Percentiles rank a stretch among this genome's conserved stretches.
Conservation (phyloP, 2,888 invertebrate genomes). For the Lobophora halterata region DNA sequence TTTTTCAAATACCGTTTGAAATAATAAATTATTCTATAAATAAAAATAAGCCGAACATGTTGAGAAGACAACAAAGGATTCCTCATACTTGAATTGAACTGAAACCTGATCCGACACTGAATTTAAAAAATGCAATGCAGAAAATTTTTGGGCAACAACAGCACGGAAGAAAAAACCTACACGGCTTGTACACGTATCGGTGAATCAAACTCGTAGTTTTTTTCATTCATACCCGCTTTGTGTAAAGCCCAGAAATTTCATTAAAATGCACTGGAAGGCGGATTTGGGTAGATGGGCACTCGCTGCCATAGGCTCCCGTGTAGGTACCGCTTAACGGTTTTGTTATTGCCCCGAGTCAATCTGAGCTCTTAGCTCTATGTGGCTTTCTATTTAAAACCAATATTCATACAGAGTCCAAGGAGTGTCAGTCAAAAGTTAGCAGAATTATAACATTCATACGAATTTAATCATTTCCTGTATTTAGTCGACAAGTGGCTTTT, state of each 20-base stretch:
- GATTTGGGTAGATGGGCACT: conserved; percentile 8
- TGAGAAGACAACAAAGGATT: conserved; percentile 18
- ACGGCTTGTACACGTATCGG: conserved; percentile 39
- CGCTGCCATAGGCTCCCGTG: conserved; percentile 28
- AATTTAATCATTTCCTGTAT: conserved; percentile 65
- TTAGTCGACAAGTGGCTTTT: conserved; percentile 62
- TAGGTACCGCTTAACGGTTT: conserved; percentile 34
- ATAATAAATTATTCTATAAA: too few relatives aligned
- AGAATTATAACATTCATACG: conserved; percentile 54
- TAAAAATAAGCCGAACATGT: too few relatives aligned
- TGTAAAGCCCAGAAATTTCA: conserved; percentile 70
- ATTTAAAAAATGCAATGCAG: conserved; percentile 31
- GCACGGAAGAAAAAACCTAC: conserved; percentile 31
- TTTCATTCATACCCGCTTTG: conserved; percentile 63
- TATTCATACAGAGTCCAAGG: not conserved
- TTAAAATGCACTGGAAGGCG: conserved; percentile 54
- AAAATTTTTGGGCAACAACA: conserved; percentile 35
- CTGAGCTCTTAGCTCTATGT: not conserved
- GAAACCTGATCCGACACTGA: conserved; percentile 12
- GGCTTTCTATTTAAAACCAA: too few relatives aligned
- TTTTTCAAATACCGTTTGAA: too few relatives aligned
- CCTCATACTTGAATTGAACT: conserved; percentile 13
- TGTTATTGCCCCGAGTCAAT: conserved; percentile 6
- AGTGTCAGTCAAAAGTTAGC: conserved; percentile 8
- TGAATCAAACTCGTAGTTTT: conserved; percentile 50